These are phyloP conservation scores for Ferrisia virgata DNA, from an alignment of 2,888 invertebrate genomes.

Conservation along the genomic window DNA sequence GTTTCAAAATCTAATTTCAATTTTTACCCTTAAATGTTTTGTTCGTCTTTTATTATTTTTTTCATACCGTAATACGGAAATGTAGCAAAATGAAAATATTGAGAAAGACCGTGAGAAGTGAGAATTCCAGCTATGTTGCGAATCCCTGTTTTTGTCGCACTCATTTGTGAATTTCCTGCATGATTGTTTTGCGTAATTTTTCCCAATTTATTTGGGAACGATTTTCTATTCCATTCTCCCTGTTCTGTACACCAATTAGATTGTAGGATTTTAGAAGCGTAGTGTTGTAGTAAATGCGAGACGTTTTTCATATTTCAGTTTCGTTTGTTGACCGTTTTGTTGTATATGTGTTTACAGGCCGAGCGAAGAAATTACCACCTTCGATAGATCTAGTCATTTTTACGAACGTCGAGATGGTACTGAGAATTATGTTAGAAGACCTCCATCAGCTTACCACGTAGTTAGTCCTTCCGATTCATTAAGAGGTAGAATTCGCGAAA, in stretches of 20 bases:
- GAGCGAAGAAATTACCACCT: conserved; percentile 58
- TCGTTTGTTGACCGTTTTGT: conserved; percentile 1
- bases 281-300: not conserved
- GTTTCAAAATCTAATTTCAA: too few relatives aligned
- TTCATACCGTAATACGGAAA: too few relatives aligned
- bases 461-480: conserved; percentile 51
- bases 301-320: not conserved
- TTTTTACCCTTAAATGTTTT: too few relatives aligned
- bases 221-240: not conserved
- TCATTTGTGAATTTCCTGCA: too few relatives aligned
- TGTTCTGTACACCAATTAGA: not conserved
- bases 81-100: too few relatives aligned
- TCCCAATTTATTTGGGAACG: too few relatives aligned
- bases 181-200: too few relatives aligned
- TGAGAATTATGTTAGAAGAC: conserved; percentile 49
- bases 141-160: too few relatives aligned
- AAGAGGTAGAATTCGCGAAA: conserved; percentile 53
- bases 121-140: too few relatives aligned
- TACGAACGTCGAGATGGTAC: conserved; percentile 55
- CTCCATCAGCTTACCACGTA: conserved; percentile 51
- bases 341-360: conserved; percentile 53
- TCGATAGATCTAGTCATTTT: conserved; percentile 57
- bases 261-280: not conserved
- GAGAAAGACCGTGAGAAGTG: too few relatives aligned
- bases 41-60: too few relatives aligned